Evolutionary conservation across 2,888 invertebrate genomes (phyloP).

Genomic region (Lomographa bimaculata): DNA sequence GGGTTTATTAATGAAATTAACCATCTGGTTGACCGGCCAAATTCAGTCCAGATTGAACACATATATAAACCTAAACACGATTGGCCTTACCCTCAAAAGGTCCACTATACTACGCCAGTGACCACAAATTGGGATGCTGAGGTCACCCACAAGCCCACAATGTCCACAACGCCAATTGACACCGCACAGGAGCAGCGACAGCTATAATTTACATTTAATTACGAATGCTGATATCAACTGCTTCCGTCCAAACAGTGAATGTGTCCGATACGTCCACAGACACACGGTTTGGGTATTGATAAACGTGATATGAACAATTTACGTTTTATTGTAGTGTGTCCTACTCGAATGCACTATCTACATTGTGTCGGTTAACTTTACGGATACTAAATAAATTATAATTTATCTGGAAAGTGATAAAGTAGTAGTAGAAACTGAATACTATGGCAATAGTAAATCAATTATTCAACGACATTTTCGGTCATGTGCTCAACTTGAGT

Average conservation of each 20-base stretch:
- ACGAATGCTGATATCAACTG: slow-evolving; percentile 15
- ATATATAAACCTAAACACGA: slow-evolving; percentile 3
- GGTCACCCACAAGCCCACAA: slow-evolving; percentile 25
- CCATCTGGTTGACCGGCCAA: neutral
- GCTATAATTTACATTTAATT: slow-evolving; percentile 23
- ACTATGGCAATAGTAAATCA: no score
- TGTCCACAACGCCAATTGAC: slow-evolving; percentile 5
- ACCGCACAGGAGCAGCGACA: slow-evolving; percentile 10
- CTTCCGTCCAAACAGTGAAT: slow-evolving; percentile 14
- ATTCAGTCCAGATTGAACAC: neutral
- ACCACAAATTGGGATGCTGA: slow-evolving; percentile 25
- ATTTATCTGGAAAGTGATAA: no score
- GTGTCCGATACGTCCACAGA: slow-evolving; percentile 9
- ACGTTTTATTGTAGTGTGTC: no score
- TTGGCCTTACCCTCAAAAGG: slow-evolving; percentile 21
- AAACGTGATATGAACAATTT: no score
- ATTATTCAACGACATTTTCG: no score
- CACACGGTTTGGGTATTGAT: no score
- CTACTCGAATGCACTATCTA: no score
- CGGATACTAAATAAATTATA: no score
- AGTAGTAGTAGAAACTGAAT: no score
- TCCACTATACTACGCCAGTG: slow-evolving; percentile 17
- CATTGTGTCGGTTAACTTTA: slow-evolving; percentile 4
- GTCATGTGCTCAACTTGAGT: no score
- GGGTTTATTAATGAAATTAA: no score